These are phyloP conservation scores for Cryptoprocta ferox DNA, from an alignment of 2,797 vertebrate species.

Conservation along the genomic window DNA sequence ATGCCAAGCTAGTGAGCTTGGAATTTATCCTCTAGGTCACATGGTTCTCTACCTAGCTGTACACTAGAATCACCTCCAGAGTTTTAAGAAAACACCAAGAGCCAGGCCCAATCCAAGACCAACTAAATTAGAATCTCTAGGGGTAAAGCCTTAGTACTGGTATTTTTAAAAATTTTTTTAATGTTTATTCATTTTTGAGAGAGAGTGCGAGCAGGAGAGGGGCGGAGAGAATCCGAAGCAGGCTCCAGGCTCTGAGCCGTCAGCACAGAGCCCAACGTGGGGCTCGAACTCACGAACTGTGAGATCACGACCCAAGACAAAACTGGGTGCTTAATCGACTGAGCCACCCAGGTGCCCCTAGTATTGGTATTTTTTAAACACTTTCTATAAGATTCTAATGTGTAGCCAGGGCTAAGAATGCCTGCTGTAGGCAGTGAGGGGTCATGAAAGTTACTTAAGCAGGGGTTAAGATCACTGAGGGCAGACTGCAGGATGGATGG, in stretches of 20 bases:
- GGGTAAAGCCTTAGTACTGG: neutral
- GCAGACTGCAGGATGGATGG: neutral
- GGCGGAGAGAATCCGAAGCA: too few relatives aligned
- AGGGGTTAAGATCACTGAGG: neutral
- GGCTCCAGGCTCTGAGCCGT: too few relatives aligned
- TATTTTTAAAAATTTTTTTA: conserved; percentile 12
- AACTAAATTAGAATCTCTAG: neutral
- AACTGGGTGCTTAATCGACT: too few relatives aligned
- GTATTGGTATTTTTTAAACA: neutral
- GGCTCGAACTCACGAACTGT: too few relatives aligned
- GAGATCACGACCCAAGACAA: too few relatives aligned
- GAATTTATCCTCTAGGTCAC: neutral
- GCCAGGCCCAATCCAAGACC: neutral
- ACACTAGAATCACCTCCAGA: neutral
- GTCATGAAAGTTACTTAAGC: neutral
- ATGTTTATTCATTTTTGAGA: too few relatives aligned
- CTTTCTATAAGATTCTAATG: neutral
- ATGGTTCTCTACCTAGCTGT: neutral
- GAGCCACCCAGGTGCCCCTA: neutral
- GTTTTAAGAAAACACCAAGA: neutral
- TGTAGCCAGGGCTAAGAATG: neutral
- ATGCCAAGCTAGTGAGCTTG: neutral
- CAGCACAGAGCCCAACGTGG: too few relatives aligned
- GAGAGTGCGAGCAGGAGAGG: too few relatives aligned
- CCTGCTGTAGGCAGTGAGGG: neutral